Base-by-base conservation (phyloP, 2,113 vertebrate species). In the Lophochroa leadbeateri region DNA sequence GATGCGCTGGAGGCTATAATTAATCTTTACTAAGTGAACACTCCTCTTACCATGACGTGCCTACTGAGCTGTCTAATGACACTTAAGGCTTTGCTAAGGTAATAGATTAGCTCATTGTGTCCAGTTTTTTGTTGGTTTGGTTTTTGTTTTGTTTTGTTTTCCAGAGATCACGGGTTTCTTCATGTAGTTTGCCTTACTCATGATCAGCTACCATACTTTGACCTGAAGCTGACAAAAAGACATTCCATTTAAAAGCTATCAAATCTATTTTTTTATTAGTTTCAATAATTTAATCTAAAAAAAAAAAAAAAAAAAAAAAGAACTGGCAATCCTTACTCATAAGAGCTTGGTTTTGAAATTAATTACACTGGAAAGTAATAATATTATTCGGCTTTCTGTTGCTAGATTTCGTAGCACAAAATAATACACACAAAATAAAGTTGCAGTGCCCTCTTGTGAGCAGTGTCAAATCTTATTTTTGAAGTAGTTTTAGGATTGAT, bases 1-100 rank as follows among this genome's bases (percentile, higher is more conserved):
- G 95, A 96, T 96, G 84, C 90, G 95, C 97, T 93, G 49, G 91
- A 96, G 96, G 97, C 97, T 93, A 95, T 94, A 68, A 94, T 97
- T 97, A 97, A 93, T 97, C 96, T 97, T 95, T 96, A 95, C 91
- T 94, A 97, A 96, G 95, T 96, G 95, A 97, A 94, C 89, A 92
- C 67, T 94, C 92, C 90, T 94, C 69, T 86, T 81, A 83, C 4
- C 5, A 92, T 78, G 33, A 89, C 91, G 94, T 90, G 95, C 81
- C 93, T 93, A 85, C 90, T 82, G 67, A 91, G 90, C 90, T 92
- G 74, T 60, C 83, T 92, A 91, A 89, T 89, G 70, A 93, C 81
- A 93, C 69, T 94, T 80, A 88, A 78, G 68, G 46, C 41, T 89
- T 91, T 94, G 92, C 80, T 95, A 94, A 91, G 52, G 94, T 92